These are phyloP conservation scores for Habropoda laboriosa DNA, from an alignment of 1,140 invertebrate genomes.

Conservation along the genomic window DNA sequence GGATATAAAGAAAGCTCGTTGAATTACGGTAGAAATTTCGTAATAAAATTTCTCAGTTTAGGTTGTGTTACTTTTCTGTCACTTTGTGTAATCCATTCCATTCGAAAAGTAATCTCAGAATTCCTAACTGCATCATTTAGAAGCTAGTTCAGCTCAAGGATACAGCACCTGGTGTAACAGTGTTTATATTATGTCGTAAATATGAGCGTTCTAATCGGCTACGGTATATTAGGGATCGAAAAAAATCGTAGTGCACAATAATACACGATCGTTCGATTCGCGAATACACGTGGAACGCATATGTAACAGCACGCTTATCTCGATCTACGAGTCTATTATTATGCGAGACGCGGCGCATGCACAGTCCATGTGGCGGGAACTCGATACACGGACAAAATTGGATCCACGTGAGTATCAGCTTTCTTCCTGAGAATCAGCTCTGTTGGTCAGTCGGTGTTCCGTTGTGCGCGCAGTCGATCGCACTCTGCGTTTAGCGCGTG, in stretches of 20 bases:
- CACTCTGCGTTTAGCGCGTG: conserved; percentile 33
- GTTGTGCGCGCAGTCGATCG: conserved; percentile 20
- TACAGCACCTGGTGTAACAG: too few species aligned
- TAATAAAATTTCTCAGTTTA: too few species aligned
- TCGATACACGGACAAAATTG: conserved; percentile 65
- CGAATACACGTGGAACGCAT: not conserved
- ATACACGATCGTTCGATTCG: not conserved
- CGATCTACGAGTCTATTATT: conserved; percentile 50
- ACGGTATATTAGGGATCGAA: too few species aligned
- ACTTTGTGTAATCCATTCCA: too few species aligned
- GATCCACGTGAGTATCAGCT: conserved; percentile 65
- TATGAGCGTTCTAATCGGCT: not conserved
- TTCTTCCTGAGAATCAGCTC: conserved; percentile 62
- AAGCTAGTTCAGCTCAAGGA: too few species aligned
- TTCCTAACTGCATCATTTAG: too few species aligned
- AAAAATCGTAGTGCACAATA: not conserved
- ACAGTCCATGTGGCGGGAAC: conserved; percentile 47
- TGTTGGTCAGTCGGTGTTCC: conserved; percentile 19
- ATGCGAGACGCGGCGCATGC: conserved; percentile 48
- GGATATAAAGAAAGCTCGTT: too few species aligned
- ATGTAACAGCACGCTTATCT: conserved; percentile 28
- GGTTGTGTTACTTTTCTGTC: too few species aligned
- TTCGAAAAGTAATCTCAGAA: too few species aligned
- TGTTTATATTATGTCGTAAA: too few species aligned
- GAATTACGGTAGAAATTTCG: too few species aligned